These are phyloP conservation scores for Alsophila aescularia DNA, from an alignment of 2,888 invertebrate genomes.

Conservation along the genomic window DNA sequence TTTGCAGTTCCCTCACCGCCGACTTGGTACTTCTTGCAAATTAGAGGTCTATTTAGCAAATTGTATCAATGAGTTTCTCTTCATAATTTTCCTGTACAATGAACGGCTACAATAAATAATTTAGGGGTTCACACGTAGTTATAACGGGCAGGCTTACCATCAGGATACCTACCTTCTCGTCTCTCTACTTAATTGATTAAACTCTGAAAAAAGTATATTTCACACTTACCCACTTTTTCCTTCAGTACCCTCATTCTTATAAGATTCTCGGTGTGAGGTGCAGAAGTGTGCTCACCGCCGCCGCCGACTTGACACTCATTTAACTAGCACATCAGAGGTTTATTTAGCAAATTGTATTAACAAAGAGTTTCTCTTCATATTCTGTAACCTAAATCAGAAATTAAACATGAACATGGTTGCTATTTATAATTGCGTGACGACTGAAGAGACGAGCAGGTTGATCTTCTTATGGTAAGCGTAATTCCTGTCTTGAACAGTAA, in stretches of 20 bases:
- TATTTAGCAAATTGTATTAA: constrained; percentile 79
- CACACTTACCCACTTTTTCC: constrained; percentile 44
- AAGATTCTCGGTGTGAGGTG: constrained; percentile 72
- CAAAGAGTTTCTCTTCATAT: not conserved
- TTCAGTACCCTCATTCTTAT: constrained; percentile 53
- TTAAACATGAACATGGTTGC: not conserved
- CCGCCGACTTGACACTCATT: constrained; percentile 84
- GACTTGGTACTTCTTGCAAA: constrained; percentile 87
- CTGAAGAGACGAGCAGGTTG: too few relatives aligned
- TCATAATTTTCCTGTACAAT: too few relatives aligned
- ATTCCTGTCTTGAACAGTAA: too few relatives aligned
- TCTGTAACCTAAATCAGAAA: not conserved
- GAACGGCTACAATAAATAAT: too few relatives aligned
- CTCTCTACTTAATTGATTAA: too few relatives aligned
- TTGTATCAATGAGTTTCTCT: constrained; percentile 49
- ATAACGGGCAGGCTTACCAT: too few relatives aligned
- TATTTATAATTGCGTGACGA: too few relatives aligned
- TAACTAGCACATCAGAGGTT: constrained; percentile 90
- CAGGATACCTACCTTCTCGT: too few relatives aligned
- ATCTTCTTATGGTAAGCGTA: too few relatives aligned
- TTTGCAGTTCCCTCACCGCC: constrained; percentile 37
- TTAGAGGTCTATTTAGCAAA: constrained; percentile 87
- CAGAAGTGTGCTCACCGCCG: constrained; percentile 64
- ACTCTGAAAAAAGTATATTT: constrained; percentile 28
- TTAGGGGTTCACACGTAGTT: too few relatives aligned